Percentiles rank a stretch among this genome's conserved stretches.
Evolutionary conservation across 1,140 invertebrate genomes (phyloP).

Genomic region (Stratiolaelaps scimitus): DNA sequence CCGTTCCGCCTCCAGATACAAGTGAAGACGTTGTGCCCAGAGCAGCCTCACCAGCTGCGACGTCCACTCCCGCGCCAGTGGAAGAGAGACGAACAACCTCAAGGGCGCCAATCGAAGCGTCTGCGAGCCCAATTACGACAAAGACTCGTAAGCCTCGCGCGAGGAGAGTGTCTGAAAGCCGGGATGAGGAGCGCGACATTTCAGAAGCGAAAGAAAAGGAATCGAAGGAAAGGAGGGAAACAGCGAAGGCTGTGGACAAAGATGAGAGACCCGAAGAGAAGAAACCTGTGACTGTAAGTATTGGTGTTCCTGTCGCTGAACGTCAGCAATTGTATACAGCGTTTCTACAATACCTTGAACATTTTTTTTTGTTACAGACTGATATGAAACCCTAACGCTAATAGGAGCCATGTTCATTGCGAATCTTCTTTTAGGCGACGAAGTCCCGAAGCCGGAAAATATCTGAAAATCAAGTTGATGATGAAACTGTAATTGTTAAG

Average conservation of each 20-base stretch:
- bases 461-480: background rate
- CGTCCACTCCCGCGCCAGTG: too few relatives aligned
- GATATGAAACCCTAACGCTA: too few relatives aligned
- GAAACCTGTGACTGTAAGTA: background rate
- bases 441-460: slow-evolving; percentile 14
- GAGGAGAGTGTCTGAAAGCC: background rate
- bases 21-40: too few relatives aligned
- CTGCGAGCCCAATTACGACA: background rate
- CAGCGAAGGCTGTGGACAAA: slow-evolving; percentile 26
- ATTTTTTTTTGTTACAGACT: too few relatives aligned
- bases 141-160: slow-evolving; percentile 23
- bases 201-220: slow-evolving; percentile 31
- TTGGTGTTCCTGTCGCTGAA: background rate
- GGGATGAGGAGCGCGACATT: too few relatives aligned
- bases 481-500: background rate
- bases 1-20: background rate
- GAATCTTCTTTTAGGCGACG: background rate
- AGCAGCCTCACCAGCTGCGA: too few relatives aligned
- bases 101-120: too few relatives aligned
- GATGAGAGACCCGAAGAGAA: slow-evolving; percentile 25
- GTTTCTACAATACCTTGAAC: too few relatives aligned
- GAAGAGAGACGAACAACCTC: too few relatives aligned
- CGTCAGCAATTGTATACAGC: too few relatives aligned
- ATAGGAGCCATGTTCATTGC: too few relatives aligned
- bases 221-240: slow-evolving; percentile 30